Conservation (phyloP, 2,113 vertebrate species). For the Macquaria ambigua region DNA sequence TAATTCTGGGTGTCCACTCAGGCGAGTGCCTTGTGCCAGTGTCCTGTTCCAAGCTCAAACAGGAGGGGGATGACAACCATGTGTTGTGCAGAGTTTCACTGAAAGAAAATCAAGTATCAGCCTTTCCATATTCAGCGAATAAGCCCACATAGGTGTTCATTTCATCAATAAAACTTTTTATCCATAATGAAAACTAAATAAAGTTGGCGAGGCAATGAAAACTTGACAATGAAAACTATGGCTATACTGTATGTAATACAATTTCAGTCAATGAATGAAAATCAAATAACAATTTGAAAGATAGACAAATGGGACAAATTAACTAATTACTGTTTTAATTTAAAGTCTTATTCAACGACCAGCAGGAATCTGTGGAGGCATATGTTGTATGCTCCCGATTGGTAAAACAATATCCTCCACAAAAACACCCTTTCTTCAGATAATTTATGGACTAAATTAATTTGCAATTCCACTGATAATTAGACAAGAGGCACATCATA, state of each 20-base stretch:
- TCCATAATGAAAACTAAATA: background rate
- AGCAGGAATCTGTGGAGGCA: background rate
- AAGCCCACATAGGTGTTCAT: background rate
- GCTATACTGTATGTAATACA: too few species aligned
- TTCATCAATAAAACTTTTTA: background rate
- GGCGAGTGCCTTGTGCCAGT: constrained; percentile 62
- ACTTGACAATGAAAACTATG: background rate
- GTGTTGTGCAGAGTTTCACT: constrained; percentile 53
- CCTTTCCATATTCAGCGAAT: constrained; percentile 24
- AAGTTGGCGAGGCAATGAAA: too few species aligned
- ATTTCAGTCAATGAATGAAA: background rate
- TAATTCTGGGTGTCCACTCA: constrained; percentile 66
- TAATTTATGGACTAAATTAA: background rate
- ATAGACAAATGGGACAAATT: background rate
- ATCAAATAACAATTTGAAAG: background rate
- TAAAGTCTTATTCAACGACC: background rate
- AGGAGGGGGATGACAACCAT: constrained; percentile 61
- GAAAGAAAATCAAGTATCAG: constrained; percentile 52
- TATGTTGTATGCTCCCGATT: background rate
- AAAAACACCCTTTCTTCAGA: background rate
- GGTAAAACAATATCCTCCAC: background rate
- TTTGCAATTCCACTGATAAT: too few species aligned
- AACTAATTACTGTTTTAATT: background rate
- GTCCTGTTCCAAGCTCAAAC: constrained; percentile 68
- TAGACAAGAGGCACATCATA: too few species aligned